Base-by-base conservation (phyloP, 2,113 vertebrate genomes). In the Chloroceryle aenea region DNA sequence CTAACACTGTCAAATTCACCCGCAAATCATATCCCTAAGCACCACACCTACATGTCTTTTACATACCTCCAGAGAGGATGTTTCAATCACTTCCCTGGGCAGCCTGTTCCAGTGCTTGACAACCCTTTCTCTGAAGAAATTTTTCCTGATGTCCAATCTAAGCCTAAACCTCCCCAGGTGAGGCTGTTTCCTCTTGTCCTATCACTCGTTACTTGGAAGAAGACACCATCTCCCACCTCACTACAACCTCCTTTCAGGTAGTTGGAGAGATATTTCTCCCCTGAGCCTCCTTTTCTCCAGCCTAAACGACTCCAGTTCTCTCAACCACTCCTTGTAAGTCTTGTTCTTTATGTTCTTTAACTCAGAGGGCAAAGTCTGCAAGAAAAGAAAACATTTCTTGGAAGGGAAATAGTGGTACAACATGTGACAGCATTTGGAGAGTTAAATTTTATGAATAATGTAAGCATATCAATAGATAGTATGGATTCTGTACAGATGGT, bases 211-310 rank as follows among this genome's bases (percentile, higher is more conserved):
- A 18, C 6, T 17, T 61, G 34, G 32, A 3, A 74, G 7, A 34
- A 69, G 45, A 90, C 26, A 32, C 15, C 0, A 0, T n/a, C 8
- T 0, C 6, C 21, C 32, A 45, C 12, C n/a, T 55, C 1, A 0
- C 16, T 36, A 58, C 45, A 66, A 9, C 7, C 36, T 67, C 43
- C 26, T 47, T 69, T 74, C 30, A 84, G 30, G 27, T 4, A 21
- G 18, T 18, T 87, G 40, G 21, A n/a, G 16, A 0, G 0, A 43
- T 9, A 23, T 3, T 2, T 81, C 34, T 64, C 17, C 19, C 14
- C 36, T 22, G 3, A 90, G 7, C 4, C n/a, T 85, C 30, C 9
- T 75, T 21, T 82, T 53, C 66, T 88, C 7, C 71, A 83, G 19
- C 0, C 16, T 59, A 7, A 86, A 55, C 7, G 36, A 23, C 3